A percentile compares a stretch with the other conserved stretches of the same genome.
Evolutionary conservation across 2,888 invertebrate genomes (phyloP).

Genomic region (Cheilosia urbana): DNA sequence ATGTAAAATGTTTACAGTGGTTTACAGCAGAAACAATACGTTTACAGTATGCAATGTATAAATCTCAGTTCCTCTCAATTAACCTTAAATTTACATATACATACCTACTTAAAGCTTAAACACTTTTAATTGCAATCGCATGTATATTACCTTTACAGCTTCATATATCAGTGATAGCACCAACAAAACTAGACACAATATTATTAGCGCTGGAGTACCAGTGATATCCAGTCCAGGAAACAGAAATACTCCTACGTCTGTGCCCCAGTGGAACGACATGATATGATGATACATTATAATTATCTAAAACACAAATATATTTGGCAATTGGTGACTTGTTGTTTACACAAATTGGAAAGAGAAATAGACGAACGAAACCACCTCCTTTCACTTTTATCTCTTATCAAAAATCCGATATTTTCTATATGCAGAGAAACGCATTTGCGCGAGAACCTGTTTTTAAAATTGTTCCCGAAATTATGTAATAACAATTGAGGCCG

Average conservation of each 20-base stretch:
- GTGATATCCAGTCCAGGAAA: conserved; percentile 86
- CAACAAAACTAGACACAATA: conserved; percentile 84
- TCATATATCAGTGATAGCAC: conserved; percentile 57
- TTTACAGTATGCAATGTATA: no score
- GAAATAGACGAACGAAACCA: not conserved
- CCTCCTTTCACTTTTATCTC: conserved; percentile 32
- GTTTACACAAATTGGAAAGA: conserved; percentile 9
- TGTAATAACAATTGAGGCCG: conserved; percentile 15
- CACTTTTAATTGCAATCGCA: not conserved
- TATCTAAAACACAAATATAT: conserved; percentile 6
- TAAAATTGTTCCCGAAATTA: conserved; percentile 41
- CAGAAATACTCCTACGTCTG: conserved; percentile 87
- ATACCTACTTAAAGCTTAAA: not conserved
- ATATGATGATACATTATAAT: conserved; percentile 80
- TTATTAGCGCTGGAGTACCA: conserved; percentile 85
- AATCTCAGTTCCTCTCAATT: no score
- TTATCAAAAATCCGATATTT: not conserved
- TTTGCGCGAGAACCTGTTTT: not conserved
- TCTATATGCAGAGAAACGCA: not conserved
- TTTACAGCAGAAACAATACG: no score
- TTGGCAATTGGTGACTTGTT: conserved; percentile 9
- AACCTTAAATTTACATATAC: no score
- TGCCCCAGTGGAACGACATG: conserved; percentile 88
- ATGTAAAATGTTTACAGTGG: not conserved
- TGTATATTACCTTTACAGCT: conserved; percentile 59